Base-by-base conservation (phyloP, 2,113 vertebrate genomes). In the Mixornis gularis region DNA sequence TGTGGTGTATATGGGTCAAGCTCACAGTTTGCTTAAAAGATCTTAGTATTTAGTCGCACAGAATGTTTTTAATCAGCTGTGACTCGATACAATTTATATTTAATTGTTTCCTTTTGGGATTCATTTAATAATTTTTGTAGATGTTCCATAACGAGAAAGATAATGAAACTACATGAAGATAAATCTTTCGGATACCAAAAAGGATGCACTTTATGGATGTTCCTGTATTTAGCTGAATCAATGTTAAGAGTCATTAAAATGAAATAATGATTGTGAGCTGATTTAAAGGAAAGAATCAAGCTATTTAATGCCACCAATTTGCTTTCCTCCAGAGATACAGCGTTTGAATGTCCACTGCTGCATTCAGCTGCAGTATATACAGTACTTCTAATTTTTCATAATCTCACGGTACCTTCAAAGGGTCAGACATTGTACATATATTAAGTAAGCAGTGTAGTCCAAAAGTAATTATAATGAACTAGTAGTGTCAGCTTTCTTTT, bases 381-480 rank as follows among this genome's bases (percentile, higher is more conserved):
- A 73, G 69, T 79, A 84, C 71, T 94, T 87, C 78, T 63, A 90
- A 92, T 94, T 95, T 97, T 94, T 96, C 94, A 91, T 95, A 95
- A 96, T 82, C 94, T 93, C 85, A 84, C 7, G 8, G 58, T 90
- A 94, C 93, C 89, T 95, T 95, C 96, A 96, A 91, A 92, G 87
- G 92, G 93, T 97, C 92, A 95, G 80, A 94, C 68, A 48, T 38
- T 60, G 79, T 87, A 93, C 72, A 88, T 95, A 96, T 92, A 96
- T 97, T 96, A 97, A 97, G 88, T 76, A 93, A 95, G 94, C 78
- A 96, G 79, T 34, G 92, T 94, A 97, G 95, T 88, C 95, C 96
- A 95, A 96, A 97, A 97, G 90, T 96, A 97, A 97, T 97, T 96
- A 97, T 97, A 97, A 97, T 97, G 97, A 98, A 97, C 97, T 97